phyloP scores from a whole-genome alignment of 2,888 invertebrate species.

The Stenchaetothrips biformis region DNA sequence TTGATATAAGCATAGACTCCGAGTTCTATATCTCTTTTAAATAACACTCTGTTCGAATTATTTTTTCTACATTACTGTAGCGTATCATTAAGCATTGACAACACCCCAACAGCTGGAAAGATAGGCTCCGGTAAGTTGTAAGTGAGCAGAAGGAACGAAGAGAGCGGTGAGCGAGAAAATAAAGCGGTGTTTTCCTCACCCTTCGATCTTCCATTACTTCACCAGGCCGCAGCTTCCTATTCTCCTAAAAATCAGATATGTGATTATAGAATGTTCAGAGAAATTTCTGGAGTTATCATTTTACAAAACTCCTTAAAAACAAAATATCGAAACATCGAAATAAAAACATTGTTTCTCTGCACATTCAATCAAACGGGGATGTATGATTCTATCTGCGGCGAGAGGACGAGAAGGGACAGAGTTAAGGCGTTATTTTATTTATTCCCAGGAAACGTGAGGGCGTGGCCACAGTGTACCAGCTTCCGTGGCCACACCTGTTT shows the following conservation, averaged over 20 bases:
- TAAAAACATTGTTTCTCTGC: too few relatives aligned
- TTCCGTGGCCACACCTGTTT: not conserved
- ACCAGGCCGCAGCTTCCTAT: conserved; percentile 89
- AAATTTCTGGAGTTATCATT: not conserved
- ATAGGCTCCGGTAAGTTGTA: conserved; percentile 18
- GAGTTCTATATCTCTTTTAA: too few relatives aligned
- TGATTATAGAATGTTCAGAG: conserved; percentile 29
- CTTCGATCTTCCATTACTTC: conserved; percentile 90
- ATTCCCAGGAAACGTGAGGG: not conserved
- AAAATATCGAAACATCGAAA: too few relatives aligned
- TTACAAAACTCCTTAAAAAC: too few relatives aligned
- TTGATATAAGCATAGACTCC: not conserved
- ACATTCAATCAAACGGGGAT: too few relatives aligned
- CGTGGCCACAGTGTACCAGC: not conserved
- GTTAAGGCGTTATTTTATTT: too few relatives aligned
- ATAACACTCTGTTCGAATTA: too few relatives aligned
- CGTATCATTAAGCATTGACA: conserved; percentile 13
- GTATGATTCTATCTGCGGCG: too few relatives aligned
- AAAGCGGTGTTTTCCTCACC: conserved; percentile 57
- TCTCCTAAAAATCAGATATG: conserved; percentile 57
- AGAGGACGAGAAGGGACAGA: too few relatives aligned
- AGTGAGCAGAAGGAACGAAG: conserved; percentile 27
- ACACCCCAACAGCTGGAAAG: conserved; percentile 11
- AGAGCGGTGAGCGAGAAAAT: conserved; percentile 32
- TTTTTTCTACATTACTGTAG: not conserved